phyloP scores from a whole-genome alignment of 1,140 invertebrate species.

The Temnothorax longispinosus region DNA sequence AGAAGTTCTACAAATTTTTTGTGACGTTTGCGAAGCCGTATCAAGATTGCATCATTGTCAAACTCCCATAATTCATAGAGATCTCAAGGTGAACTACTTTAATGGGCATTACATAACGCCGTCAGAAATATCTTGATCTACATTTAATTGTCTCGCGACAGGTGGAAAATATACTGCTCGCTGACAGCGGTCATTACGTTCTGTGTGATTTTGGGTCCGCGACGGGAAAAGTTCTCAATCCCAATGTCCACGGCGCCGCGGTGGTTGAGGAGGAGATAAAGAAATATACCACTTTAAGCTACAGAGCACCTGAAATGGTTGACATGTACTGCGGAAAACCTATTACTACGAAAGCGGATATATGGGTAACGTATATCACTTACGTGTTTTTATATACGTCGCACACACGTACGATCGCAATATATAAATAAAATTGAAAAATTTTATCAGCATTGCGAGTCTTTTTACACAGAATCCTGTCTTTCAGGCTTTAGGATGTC shows the following conservation, averaged over 20 bases:
- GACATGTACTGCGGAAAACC: slow-evolving; percentile 95
- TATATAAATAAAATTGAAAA: background rate
- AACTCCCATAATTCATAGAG: slow-evolving; percentile 97
- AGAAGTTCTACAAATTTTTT: slow-evolving; percentile 97
- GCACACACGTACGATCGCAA: background rate
- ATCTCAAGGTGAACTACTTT: slow-evolving; percentile 92
- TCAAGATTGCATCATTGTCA: slow-evolving; percentile 97
- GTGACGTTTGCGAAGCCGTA: slow-evolving; percentile 97
- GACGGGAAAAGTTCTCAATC: slow-evolving; percentile 92
- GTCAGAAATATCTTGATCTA: background rate
- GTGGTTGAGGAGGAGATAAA: slow-evolving; percentile 96
- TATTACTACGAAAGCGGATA: slow-evolving; percentile 97
- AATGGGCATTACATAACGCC: slow-evolving; percentile 35
- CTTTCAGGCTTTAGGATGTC: slow-evolving; percentile 94
- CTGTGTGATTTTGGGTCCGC: slow-evolving; percentile 97
- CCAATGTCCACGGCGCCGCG: slow-evolving; percentile 90
- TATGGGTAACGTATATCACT: slow-evolving; percentile 89
- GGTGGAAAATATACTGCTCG: slow-evolving; percentile 96
- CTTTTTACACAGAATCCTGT: slow-evolving; percentile 38
- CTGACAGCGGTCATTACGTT: slow-evolving; percentile 92
- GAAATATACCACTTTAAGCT: slow-evolving; percentile 97
- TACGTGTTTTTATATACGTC: background rate
- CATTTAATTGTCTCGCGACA: slow-evolving; percentile 75
- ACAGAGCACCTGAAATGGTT: slow-evolving; percentile 98
- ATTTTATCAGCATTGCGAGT: background rate